phyloP scores from a whole-genome alignment of 2,888 invertebrate genomes.

The Drosophila flavopinicola region DNA sequence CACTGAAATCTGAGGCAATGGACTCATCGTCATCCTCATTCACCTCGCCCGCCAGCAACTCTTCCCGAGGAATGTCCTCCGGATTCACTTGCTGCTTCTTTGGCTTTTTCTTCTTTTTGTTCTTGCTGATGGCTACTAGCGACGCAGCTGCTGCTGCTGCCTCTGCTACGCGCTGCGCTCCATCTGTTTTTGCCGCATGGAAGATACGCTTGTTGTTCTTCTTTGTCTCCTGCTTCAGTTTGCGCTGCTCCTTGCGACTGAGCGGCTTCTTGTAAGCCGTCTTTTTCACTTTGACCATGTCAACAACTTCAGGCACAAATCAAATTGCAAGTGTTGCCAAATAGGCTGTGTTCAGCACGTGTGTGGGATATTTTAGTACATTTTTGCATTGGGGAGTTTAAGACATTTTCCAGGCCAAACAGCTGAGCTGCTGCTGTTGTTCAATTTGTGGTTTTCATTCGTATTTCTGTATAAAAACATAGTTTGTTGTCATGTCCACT shows the following conservation, averaged over 20 bases:
- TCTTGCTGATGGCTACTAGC: slow-evolving; percentile 24
- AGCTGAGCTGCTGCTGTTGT: slow-evolving; percentile 24
- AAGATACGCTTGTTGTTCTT: slow-evolving; percentile 85
- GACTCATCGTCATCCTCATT: slow-evolving; percentile 73
- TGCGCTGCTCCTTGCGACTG: slow-evolving; percentile 89
- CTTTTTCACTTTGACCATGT: slow-evolving; percentile 67
- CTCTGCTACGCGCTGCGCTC: slow-evolving; percentile 68
- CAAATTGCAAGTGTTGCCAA: slow-evolving; percentile 40
- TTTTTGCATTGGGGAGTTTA: slow-evolving; percentile 13
- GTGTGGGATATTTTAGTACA: slow-evolving; percentile 50
- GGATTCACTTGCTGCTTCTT: slow-evolving; percentile 53
- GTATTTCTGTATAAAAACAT: slow-evolving; percentile 22
- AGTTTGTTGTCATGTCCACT: slow-evolving; percentile 76
- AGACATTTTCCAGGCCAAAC: slow-evolving; percentile 24
- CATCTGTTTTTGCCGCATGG: slow-evolving; percentile 77
- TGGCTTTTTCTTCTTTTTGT: slow-evolving; percentile 33
- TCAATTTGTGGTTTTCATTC: slow-evolving; percentile 9
- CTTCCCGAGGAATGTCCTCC: slow-evolving; percentile 64
- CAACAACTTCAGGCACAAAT: slow-evolving; percentile 19
- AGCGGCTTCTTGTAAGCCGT: slow-evolving; percentile 63
- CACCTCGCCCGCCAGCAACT: slow-evolving; percentile 64
- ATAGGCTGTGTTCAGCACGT: slow-evolving; percentile 53
- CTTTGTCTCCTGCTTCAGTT: slow-evolving; percentile 89
- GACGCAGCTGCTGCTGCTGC: slow-evolving; percentile 56
- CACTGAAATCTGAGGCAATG: slow-evolving; percentile 82